Conservation (phyloP, 2,113 vertebrate species). For the Thinocorus orbignyianus region DNA sequence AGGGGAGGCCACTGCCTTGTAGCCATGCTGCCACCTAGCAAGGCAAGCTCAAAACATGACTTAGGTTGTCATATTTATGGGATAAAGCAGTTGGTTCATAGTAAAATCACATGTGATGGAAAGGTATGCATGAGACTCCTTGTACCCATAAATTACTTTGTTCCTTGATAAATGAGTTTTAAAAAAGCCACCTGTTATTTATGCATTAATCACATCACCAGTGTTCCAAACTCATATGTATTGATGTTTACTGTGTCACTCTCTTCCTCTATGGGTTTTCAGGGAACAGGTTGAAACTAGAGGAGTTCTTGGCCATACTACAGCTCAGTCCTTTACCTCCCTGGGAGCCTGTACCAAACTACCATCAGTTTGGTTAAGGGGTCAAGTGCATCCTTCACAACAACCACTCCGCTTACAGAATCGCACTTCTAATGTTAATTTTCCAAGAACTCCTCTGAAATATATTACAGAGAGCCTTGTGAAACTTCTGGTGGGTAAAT, state of each 20-base stretch:
- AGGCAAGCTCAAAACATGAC: neutral
- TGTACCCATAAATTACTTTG: neutral
- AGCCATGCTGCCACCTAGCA: too few species aligned
- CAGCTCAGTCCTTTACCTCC: neutral
- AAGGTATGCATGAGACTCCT: neutral
- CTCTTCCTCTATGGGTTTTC: neutral
- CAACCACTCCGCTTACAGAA: neutral
- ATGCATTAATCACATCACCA: neutral
- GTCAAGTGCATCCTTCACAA: neutral
- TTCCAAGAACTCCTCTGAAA: neutral
- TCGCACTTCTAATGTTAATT: neutral
- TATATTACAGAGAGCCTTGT: neutral
- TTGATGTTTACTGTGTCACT: neutral
- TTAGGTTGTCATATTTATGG: neutral
- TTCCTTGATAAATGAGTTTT: neutral
- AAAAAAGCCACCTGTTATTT: neutral
- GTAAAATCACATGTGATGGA: neutral
- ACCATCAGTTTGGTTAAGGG: neutral
- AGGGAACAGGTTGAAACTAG: neutral
- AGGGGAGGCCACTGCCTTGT: neutral
- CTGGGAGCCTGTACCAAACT: neutral
- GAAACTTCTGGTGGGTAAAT: neutral
- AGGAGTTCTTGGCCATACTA: neutral
- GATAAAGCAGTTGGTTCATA: neutral
- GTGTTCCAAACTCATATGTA: neutral